Evolutionary conservation across 2,797 vertebrate genomes (phyloP).

Genomic region (Macrochelys suwanniensis): DNA sequence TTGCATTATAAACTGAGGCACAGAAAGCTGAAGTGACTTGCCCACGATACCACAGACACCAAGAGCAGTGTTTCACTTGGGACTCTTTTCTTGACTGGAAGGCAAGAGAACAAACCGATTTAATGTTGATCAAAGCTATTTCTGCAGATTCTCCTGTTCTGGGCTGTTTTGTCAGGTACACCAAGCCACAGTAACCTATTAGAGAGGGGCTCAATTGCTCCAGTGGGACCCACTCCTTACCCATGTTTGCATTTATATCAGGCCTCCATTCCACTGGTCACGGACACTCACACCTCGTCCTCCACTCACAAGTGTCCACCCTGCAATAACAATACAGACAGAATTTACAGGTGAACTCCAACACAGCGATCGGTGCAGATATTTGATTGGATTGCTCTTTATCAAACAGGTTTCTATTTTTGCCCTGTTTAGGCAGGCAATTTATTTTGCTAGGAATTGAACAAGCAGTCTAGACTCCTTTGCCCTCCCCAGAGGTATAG

Average conservation of each 20-base stretch:
- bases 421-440: not conserved
- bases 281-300: slow-evolving; percentile 36
- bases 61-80: not conserved
- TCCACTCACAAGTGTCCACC: slow-evolving; percentile 56
- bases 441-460: rapidly evolving
- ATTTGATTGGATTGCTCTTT: not conserved
- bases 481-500: not conserved
- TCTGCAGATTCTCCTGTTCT: not conserved
- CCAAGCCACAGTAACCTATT: not conserved
- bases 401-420: not conserved
- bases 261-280: slow-evolving; percentile 60
- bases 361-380: rapidly evolving
- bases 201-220: not conserved
- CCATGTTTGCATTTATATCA: slow-evolving; percentile 78
- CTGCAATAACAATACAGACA: slow-evolving; percentile 56
- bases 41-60: not conserved
- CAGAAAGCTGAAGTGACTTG: not conserved
- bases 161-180: not conserved
- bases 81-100: not conserved
- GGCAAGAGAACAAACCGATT: not conserved
- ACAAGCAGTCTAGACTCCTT: not conserved
- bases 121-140: not conserved
- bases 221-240: slow-evolving; percentile 57
- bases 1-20: not conserved
- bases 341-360: slow-evolving; percentile 30